Evolutionary conservation across 2,113 vertebrate species (phyloP), one percentile per base, ranked within the genome.

Genomic region (Paedocypris sp.): DNA sequence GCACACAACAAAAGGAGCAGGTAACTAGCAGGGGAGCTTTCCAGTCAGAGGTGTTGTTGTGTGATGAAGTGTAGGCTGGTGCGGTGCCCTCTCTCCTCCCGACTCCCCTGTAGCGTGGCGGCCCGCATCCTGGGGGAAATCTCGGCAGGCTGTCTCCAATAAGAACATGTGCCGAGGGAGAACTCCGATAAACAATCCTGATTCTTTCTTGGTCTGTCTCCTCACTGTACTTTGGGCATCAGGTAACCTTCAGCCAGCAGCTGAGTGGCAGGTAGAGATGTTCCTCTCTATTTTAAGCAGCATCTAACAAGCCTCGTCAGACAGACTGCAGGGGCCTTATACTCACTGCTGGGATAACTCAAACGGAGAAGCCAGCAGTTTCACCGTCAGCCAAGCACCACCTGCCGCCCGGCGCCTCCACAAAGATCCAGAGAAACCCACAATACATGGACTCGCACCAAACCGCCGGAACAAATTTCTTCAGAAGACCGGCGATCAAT

Each of bases 251-350:
- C 73, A 80, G 72, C 66, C 53, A 71, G 73, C 69, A 71, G 72
- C 70, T 71, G 75, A 59, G 67, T 80, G 71, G 79, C 79, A 81
- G 79, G 74, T 83, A 67, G 60, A 80, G 73, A 81, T 72, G 77
- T 75, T 69, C 74, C 72, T 77, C 43, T 69, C 60, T 64, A 68
- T 74, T 72, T 75, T 70, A 66, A 64, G 66, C 56, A 75, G 70
- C 58, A 29, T 62, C 62, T 76, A 77, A 83, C 72, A 71, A 73
- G 73, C 61, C 73, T 72, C 42, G 64, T 77, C 80, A 62, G 73
- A 70, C 67, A 79, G 79, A 73, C 71, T 75, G 75, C 68, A 76
- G 67, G 68, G 66, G 68, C 46, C 51, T 28, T 47, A 32, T 53
- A 60, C 52, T 54, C 53, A 53, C 62, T 43, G 54, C 62, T 69